Conservation (phyloP, 2,113 vertebrate genomes). For the Psephotus haematonotus region DNA sequence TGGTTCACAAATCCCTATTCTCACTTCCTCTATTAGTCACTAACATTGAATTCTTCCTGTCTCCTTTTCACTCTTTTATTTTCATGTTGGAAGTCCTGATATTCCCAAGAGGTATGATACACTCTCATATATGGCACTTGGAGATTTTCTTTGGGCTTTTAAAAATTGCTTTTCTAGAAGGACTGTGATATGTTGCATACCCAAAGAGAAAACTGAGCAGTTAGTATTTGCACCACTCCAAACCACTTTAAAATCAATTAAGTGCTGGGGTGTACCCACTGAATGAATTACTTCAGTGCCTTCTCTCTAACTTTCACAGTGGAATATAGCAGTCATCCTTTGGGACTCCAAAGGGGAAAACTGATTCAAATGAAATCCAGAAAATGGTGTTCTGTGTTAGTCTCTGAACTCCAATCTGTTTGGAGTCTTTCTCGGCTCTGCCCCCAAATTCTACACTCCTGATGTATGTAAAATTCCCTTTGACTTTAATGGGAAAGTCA, state of each 20-base stretch:
- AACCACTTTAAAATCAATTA: neutral
- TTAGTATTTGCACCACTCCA: neutral
- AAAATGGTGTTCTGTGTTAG: neutral
- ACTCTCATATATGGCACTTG: neutral
- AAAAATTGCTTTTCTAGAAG: neutral
- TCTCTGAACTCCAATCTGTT: neutral
- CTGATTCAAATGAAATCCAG: constrained; percentile 6
- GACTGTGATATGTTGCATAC: neutral
- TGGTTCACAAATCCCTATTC: neutral
- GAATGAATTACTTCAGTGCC: neutral
- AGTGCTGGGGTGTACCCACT: neutral
- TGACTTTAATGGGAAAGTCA: constrained; percentile 58
- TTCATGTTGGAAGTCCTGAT: neutral
- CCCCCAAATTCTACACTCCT: neutral
- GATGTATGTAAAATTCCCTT: constrained; percentile 19
- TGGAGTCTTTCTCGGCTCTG: constrained; percentile 15
- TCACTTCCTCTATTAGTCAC: neutral
- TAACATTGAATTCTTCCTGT: neutral
- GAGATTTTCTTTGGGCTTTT: neutral
- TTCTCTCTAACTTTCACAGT: neutral
- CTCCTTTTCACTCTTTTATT: neutral
- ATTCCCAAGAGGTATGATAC: neutral
- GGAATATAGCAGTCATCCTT: neutral
- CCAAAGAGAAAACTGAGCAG: neutral
- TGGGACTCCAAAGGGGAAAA: constrained; percentile 2